Percentiles rank a stretch among this genome's conserved stretches.
phyloP scores from a whole-genome alignment of 1,140 invertebrate genomes.

The Pseudomyrmex cubaensis region DNA sequence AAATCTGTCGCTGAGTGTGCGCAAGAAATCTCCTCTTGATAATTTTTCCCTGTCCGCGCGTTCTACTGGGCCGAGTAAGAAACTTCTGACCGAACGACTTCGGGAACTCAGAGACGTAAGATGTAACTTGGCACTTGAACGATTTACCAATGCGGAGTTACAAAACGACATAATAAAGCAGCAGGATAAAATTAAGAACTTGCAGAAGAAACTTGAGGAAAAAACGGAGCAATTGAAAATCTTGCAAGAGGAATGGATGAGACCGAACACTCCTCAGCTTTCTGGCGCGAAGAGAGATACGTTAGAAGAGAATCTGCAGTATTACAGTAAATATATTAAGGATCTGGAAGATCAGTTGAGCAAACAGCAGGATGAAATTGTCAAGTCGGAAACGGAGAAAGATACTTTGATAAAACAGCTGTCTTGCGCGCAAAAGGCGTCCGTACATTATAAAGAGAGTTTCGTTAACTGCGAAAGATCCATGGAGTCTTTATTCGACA shows the following conservation, averaged over 20 bases:
- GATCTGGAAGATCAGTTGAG: constrained; percentile 74
- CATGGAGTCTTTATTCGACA: constrained; percentile 71
- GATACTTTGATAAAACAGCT: constrained; percentile 73
- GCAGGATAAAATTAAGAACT: constrained; percentile 75
- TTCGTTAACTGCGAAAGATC: constrained; percentile 71
- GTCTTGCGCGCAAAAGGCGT: constrained; percentile 64
- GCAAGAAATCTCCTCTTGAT: constrained; percentile 67
- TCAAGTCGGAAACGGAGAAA: constrained; percentile 76
- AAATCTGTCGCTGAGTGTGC: constrained; percentile 54
- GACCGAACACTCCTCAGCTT: constrained; percentile 71
- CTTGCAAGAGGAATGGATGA: constrained; percentile 69
- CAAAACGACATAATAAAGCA: constrained; percentile 79
- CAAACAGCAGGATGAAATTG: constrained; percentile 73
- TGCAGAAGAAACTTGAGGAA: constrained; percentile 77
- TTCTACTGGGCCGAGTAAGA: constrained; percentile 74
- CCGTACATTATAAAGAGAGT: constrained; percentile 73
- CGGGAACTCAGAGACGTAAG: constrained; percentile 76
- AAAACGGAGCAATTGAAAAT: constrained; percentile 75
- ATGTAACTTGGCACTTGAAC: constrained; percentile 78
- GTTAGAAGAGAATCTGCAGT: constrained; percentile 53
- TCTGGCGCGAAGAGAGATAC: constrained; percentile 64
- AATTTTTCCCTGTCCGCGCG: constrained; percentile 78
- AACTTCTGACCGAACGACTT: constrained; percentile 77
- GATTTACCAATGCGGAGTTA: constrained; percentile 81
- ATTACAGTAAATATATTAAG: constrained; percentile 78